Evolutionary conservation across 2,113 vertebrate genomes (phyloP).

Genomic region (Aix galericulata): DNA sequence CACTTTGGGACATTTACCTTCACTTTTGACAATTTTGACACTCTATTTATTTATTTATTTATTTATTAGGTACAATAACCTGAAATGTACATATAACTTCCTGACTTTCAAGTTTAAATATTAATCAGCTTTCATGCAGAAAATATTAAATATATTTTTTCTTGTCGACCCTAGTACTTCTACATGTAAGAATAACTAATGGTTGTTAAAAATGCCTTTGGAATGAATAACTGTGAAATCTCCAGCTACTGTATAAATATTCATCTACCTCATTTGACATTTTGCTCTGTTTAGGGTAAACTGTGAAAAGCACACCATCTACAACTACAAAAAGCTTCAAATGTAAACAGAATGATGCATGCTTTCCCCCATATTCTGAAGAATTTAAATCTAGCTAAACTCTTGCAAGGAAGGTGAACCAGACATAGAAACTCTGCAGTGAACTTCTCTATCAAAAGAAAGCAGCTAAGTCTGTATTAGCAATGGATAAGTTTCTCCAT

Average conservation of each 20-base stretch:
- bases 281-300: neutral
- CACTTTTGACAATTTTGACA: neutral
- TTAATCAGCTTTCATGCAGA: neutral
- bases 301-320: neutral
- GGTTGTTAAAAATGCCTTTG: neutral
- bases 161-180: neutral
- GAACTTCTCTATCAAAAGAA: constrained; percentile 89
- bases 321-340: neutral
- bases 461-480: constrained; percentile 88
- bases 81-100: neutral
- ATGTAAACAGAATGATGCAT: neutral
- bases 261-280: neutral
- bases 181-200: neutral
- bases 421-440: constrained; percentile 89
- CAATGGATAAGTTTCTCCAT: constrained; percentile 81
- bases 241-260: neutral
- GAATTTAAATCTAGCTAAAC: constrained; percentile 88
- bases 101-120: neutral
- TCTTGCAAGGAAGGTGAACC: constrained; percentile 87
- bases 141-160: neutral
- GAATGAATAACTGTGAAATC: neutral
- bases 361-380: constrained; percentile 69
- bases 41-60: no score
- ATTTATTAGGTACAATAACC: neutral
- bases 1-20: neutral